Base-by-base conservation (phyloP, 2,888 invertebrate genomes). In the Herminia tarsipennalis region DNA sequence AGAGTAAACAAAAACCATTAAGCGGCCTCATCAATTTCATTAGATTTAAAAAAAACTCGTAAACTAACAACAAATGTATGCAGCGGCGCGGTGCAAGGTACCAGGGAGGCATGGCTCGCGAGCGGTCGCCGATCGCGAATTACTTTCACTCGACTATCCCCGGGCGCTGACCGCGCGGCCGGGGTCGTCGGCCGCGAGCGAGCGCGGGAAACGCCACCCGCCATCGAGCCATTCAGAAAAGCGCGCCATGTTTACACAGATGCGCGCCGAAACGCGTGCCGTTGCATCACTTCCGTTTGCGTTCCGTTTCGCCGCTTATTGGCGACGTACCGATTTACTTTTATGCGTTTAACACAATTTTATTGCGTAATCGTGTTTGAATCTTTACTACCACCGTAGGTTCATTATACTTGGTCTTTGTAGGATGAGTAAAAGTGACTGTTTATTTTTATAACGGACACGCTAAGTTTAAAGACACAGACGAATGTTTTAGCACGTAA, bases 61-160 rank as follows among this genome's bases (percentile, higher is more conserved):
- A 51, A 56, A 51, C 35, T 53, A 63, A 46, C 42, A 58, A 66
- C 45, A 56, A 56, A 52, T 63, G 45, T 53, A 57, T 55, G 57
- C 62, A 56, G 54, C 49, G 35, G 27, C 42, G 46, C 20, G 32
- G 32, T 36, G 44, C 41, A 28, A 39, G 41, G 81, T 81, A 83
- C 85, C 81, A 82, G 81, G 85, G 78, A 70, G 80, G 86, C 86
- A 83, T 81, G 78, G 77, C 76, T 79, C 74, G 88, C 85, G 74
- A 77, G 87, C 85, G 83, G 83, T 81, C 76, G 83, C 64, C 76
- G 84, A 63, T 87, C 84, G 89, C 89, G 88, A 90, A 90, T 89
- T 89, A 91, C 91, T 91, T 91, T 91, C 91, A 90, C 91, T 91
- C 81, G 78, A 78, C 83, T 88, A 85, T 88, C 88, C 88, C 83